Evolutionary conservation across 2,113 vertebrate genomes (phyloP).

Genomic region (Camelus dromedarius): DNA sequence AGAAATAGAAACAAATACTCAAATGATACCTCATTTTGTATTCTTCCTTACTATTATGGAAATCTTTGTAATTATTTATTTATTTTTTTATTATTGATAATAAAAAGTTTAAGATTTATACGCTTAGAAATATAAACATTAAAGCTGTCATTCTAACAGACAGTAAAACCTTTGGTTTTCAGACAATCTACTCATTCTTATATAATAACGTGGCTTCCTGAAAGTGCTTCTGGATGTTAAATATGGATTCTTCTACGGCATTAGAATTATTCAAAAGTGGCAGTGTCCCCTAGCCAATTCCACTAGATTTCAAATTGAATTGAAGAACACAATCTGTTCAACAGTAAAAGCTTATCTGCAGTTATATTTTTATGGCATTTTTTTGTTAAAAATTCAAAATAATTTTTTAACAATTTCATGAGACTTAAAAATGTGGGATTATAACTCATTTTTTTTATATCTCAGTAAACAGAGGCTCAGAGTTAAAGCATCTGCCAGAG

Average conservation of each 20-base stretch:
- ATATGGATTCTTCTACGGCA: neutral
- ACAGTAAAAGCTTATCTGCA: neutral
- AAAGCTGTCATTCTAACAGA: neutral
- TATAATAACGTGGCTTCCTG: neutral
- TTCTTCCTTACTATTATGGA: neutral
- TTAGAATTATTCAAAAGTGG: neutral
- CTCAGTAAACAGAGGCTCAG: neutral
- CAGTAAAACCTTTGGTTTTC: neutral
- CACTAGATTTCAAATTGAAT: neutral
- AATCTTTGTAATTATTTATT: neutral
- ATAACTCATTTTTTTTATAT: neutral
- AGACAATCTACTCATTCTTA: neutral
- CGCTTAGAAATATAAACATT: neutral
- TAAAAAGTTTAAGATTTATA: neutral
- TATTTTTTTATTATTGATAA: neutral
- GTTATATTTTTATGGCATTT: neutral
- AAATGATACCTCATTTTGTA: neutral
- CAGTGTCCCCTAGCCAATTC: neutral
- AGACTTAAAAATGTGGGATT: neutral
- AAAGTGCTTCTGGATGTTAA: neutral
- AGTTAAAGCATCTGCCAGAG: neutral
- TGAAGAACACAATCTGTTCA: neutral
- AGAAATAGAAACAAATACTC: neutral
- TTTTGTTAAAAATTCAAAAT: neutral
- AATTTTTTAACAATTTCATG: neutral